phyloP scores from a whole-genome alignment of 2,797 vertebrate species.

The Lateolabrax maculatus region DNA sequence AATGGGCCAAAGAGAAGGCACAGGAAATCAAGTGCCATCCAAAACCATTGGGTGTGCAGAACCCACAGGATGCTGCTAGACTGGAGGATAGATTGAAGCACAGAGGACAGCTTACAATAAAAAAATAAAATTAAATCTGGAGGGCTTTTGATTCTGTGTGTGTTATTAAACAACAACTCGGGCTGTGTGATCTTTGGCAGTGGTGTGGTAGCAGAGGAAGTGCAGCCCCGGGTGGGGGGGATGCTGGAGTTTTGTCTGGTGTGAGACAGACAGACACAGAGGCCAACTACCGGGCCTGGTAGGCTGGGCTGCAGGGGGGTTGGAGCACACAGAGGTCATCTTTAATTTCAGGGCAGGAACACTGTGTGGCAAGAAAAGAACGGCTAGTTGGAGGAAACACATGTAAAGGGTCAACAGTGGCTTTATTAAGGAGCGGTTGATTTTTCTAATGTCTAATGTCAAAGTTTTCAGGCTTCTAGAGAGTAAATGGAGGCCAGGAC shows the following conservation, averaged over 20 bases:
- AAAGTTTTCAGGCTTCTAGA: neutral
- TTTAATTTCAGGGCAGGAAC: slow-evolving; percentile 26
- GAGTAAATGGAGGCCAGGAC: neutral
- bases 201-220: slow-evolving; percentile 66
- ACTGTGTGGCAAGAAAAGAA: slow-evolving; percentile 27
- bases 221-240: slow-evolving; percentile 40
- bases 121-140: neutral
- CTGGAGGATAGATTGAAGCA: slow-evolving; percentile 45
- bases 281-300: slow-evolving; percentile 41
- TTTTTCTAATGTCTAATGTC: slow-evolving; percentile 15
- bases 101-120: slow-evolving; percentile 44
- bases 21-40: slow-evolving; percentile 71
- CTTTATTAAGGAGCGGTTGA: slow-evolving; percentile 1
- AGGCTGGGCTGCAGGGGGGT: slow-evolving; percentile 17
- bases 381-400: slow-evolving; percentile 1
- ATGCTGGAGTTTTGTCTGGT: slow-evolving; percentile 53
- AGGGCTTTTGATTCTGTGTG: slow-evolving; percentile 62
- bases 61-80: slow-evolving; percentile 55
- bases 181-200: slow-evolving; percentile 71
- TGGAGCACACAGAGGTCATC: slow-evolving; percentile 64
- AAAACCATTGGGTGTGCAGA: slow-evolving; percentile 59
- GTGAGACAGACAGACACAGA: slow-evolving; percentile 43
- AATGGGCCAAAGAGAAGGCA: slow-evolving; percentile 62
- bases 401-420: neutral
- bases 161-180: slow-evolving; percentile 62